These are phyloP conservation scores for Biston stratarius DNA, from an alignment of 2,888 invertebrate species.

Conservation along the genomic window DNA sequence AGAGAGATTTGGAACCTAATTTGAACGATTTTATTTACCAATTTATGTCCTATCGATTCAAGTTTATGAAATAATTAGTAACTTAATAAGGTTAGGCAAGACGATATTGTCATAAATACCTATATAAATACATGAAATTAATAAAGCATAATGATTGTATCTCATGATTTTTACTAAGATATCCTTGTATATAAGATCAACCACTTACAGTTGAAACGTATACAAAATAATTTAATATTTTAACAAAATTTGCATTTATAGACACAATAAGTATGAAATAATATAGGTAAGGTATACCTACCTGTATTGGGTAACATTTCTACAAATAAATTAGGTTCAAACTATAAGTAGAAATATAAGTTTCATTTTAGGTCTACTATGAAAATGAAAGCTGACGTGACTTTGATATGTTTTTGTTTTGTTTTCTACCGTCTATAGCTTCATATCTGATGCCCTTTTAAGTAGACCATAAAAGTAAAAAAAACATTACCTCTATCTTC, in stretches of 20 bases:
- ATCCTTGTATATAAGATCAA: conserved; percentile 15
- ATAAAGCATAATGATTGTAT: conserved; percentile 87
- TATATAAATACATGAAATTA: conserved; percentile 87
- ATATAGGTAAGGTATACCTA: too few relatives aligned
- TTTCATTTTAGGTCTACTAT: too few relatives aligned
- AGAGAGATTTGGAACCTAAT: conserved; percentile 72
- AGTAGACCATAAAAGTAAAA: neutral
- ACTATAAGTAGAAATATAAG: too few relatives aligned
- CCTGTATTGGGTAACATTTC: too few relatives aligned
- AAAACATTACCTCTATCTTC: conserved; percentile 3
- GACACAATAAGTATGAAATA: neutral
- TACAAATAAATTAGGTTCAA: too few relatives aligned
- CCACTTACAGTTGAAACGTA: neutral
- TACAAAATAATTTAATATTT: neutral
- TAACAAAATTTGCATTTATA: neutral
- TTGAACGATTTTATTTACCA: conserved; percentile 81
- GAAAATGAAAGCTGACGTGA: too few relatives aligned
- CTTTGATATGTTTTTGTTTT: too few relatives aligned
- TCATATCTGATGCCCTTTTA: too few relatives aligned
- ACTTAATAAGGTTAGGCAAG: conserved; percentile 87
- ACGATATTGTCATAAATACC: conserved; percentile 87
- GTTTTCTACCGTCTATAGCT: too few relatives aligned
- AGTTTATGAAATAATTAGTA: conserved; percentile 84
- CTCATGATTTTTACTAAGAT: conserved; percentile 72
- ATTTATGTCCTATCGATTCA: conserved; percentile 84